Evolutionary conservation across 2,888 invertebrate genomes (phyloP), one percentile per base, ranked within the genome.

Genomic region (Cephonodes hylas): DNA sequence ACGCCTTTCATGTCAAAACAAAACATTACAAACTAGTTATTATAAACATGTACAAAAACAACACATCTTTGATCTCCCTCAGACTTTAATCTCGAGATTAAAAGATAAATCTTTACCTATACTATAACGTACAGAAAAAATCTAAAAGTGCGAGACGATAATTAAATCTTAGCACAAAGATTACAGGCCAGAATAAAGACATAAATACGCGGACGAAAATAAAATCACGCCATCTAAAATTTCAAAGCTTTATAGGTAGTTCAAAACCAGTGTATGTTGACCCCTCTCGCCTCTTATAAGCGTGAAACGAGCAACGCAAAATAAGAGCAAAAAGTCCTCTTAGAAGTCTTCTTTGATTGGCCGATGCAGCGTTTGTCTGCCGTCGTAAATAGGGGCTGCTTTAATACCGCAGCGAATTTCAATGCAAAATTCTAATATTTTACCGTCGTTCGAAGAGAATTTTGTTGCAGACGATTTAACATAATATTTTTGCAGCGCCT

Each of bases 311-410:
- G 64, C 60, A 1, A 10, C 58, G 46, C 18, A 27, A 15, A 38
- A 44, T 13, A 59, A 25, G 61, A 61, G 62, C 59, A 57, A 60
- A 56, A 65, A 67, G 60, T 60, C 42, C 61, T 62, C 56, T 45
- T 60, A 69, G 34, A 66, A 71, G 58, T 71, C 71, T 68, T 53
- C 56, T 62, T 68, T 61, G 42, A 68, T 53, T 70, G 73, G 75
- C 57, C 31, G 44, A 34, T 62, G 59, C 66, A 61, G 61, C 66
- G 65, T 71, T 72, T 71, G 64, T 71, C 63, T 72, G 67, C 63
- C 61, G 62, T 65, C 67, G 66, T 72, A 67, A 68, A 66, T 60
- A 59, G 10, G 27, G 69, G 42, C 63, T 58, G 34, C 60, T 34
- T 65, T 76, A 60, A 76, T 74, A 73, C 73, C 66, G 68, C 64